These are phyloP conservation scores for Danio jaintianensis DNA, from an alignment of 2,797 vertebrate species.

Conservation along the genomic window DNA sequence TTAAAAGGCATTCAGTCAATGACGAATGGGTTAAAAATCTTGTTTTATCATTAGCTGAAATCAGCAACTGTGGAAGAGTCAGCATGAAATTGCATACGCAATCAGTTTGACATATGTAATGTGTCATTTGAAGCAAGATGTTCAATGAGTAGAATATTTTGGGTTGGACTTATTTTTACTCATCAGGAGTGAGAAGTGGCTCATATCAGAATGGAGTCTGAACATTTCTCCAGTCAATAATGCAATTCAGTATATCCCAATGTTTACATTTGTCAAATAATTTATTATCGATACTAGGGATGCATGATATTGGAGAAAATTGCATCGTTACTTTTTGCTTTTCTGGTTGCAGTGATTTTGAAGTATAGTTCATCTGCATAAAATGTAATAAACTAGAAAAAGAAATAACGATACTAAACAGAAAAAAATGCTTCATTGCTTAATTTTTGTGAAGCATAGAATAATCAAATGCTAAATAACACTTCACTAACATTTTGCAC, in stretches of 20 bases:
- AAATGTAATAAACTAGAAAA: too few relatives aligned
- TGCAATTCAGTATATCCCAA: not conserved
- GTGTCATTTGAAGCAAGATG: not conserved
- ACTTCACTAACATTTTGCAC: too few relatives aligned
- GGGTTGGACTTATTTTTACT: not conserved
- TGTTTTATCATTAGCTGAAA: not conserved
- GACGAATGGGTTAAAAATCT: constrained; percentile 1
- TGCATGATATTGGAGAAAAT: too few relatives aligned
- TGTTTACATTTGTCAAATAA: not conserved
- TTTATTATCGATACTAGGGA: not conserved
- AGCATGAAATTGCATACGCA: not conserved
- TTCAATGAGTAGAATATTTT: not conserved
- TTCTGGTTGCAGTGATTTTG: too few relatives aligned
- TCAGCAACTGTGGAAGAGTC: constrained; percentile 1
- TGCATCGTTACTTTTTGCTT: too few relatives aligned
- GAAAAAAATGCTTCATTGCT: too few relatives aligned
- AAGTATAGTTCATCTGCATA: too few relatives aligned
- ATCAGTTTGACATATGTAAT: not conserved
- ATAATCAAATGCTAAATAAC: too few relatives aligned
- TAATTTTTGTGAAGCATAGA: too few relatives aligned
- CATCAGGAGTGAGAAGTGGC: not conserved
- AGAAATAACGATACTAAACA: too few relatives aligned
- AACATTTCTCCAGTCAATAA: not conserved
- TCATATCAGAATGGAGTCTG: not conserved
- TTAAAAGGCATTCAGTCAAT: constrained; percentile 36